phyloP scores from a whole-genome alignment of 2,888 invertebrate species.

The Hydraecia micacea region DNA sequence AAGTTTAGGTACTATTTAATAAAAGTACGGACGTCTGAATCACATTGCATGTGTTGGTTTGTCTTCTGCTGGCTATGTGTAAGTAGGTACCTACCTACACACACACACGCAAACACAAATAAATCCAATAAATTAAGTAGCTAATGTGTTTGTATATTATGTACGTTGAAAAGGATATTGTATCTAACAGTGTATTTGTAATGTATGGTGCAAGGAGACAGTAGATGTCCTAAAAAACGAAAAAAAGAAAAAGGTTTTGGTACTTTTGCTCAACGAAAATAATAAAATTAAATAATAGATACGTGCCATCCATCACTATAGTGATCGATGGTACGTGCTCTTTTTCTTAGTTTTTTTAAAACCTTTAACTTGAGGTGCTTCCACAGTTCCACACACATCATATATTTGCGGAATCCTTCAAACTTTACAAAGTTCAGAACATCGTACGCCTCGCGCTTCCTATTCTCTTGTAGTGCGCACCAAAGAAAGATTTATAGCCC shows the following conservation, averaged over 20 bases:
- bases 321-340: neutral
- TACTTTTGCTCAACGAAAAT: too few relatives aligned
- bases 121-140: too few relatives aligned
- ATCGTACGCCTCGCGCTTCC: conserved; percentile 1
- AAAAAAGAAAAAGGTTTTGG: too few relatives aligned
- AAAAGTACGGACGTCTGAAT: neutral
- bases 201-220: too few relatives aligned
- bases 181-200: too few relatives aligned
- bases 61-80: too few relatives aligned
- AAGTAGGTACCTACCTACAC: too few relatives aligned
- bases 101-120: too few relatives aligned
- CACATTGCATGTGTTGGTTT: too few relatives aligned
- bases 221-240: too few relatives aligned
- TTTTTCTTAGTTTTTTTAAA: conserved; percentile 13
- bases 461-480: conserved; percentile 25
- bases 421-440: conserved; percentile 30
- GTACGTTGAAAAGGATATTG: too few relatives aligned
- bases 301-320: neutral
- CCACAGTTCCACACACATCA: neutral
- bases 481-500: conserved; percentile 58
- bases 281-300: neutral
- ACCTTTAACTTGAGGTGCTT: conserved; percentile 4
- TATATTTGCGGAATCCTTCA: conserved; percentile 35
- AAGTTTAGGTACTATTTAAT: neutral
- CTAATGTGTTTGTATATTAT: too few relatives aligned